Conservation (phyloP, 2,797 vertebrate genomes). For the Platalea minor region DNA sequence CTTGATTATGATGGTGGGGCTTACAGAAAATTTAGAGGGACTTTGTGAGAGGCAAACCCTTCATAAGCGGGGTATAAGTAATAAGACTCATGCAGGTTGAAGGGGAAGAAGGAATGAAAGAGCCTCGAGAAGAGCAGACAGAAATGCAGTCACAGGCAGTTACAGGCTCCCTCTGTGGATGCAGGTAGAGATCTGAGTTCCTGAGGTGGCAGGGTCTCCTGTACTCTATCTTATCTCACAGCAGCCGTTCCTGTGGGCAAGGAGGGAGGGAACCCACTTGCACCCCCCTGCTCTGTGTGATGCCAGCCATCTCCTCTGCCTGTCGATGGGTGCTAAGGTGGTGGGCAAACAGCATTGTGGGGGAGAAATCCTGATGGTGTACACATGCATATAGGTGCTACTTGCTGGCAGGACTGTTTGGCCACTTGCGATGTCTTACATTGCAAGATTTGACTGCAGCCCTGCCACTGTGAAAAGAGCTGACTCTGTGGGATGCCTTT, state of each 20-base stretch:
- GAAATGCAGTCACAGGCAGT: neutral
- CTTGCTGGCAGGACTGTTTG: neutral
- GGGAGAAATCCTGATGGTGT: neutral
- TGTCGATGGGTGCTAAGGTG: neutral
- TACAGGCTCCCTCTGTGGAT: neutral
- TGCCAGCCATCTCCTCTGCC: neutral
- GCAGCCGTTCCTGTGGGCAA: neutral
- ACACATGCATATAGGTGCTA: rapidly evolving
- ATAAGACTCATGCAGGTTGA: neutral
- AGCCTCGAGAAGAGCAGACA: neutral
- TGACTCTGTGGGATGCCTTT: neutral
- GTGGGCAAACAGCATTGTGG: neutral
- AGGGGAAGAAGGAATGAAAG: neutral
- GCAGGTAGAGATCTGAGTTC: neutral
- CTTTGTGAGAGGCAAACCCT: neutral
- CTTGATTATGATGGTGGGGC: neutral
- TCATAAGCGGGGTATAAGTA: neutral
- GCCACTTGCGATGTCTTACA: neutral
- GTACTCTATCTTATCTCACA: neutral
- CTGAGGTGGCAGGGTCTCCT: neutral
- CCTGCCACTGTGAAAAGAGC: neutral
- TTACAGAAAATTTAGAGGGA: neutral
- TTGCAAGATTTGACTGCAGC: neutral
- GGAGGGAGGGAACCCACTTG: neutral
- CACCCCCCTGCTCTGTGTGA: neutral